Evolutionary conservation across 2,888 invertebrate genomes (phyloP).

Genomic region (Odontomyia ornata): DNA sequence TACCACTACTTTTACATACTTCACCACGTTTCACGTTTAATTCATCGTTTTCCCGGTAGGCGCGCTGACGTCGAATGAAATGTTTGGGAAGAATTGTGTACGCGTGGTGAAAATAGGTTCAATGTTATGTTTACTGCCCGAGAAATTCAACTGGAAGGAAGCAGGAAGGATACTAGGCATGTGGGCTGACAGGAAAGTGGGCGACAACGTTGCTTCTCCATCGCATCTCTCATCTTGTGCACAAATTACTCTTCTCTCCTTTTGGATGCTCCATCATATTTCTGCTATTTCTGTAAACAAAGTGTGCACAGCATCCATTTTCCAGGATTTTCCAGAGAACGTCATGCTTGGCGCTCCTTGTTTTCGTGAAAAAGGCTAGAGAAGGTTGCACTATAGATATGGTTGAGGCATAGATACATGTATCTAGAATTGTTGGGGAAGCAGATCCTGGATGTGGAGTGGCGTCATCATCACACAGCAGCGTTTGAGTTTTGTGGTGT

Average conservation of each 20-base stretch:
- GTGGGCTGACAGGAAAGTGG: not conserved
- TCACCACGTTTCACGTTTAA: not conserved
- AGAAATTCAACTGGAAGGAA: not conserved
- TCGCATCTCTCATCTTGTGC: constrained; percentile 1
- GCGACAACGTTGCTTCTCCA: not conserved
- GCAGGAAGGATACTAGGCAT: not conserved
- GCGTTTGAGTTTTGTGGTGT: not conserved
- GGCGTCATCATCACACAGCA: constrained; percentile 14
- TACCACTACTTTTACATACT: not conserved
- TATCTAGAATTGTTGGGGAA: not conserved
- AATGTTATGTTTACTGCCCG: constrained; percentile 27
- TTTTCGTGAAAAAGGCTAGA: not conserved
- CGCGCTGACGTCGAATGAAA: constrained; percentile 24
- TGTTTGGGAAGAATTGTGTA: not conserved
- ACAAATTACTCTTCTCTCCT: not conserved
- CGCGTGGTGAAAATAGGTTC: constrained; percentile 30
- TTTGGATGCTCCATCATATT: constrained; percentile 16
- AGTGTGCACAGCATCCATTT: constrained; percentile 32
- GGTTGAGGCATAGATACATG: not conserved
- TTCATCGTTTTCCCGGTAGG: constrained; percentile 40
- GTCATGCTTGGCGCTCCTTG: not conserved
- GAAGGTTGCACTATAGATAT: not conserved
- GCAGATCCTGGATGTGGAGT: constrained; percentile 29
- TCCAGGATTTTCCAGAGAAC: not conserved
- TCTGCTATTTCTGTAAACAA: constrained; percentile 18